Percentiles rank a stretch among this genome's conserved stretches.
phyloP scores from a whole-genome alignment of 53 echinoderm and acorn worm species.

The Echinarachnius parma region DNA sequence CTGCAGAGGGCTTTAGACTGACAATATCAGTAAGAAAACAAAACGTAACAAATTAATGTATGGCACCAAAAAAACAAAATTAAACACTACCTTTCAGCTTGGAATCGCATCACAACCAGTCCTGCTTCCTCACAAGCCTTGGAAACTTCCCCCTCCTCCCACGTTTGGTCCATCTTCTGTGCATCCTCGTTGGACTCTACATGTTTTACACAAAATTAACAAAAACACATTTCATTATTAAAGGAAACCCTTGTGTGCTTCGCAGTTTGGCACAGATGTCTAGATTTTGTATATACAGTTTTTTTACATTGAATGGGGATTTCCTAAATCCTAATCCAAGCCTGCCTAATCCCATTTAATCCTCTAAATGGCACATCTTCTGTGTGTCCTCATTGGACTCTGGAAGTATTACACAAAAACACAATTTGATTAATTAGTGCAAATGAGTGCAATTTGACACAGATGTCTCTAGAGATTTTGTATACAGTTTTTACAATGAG shows the following conservation, averaged over 20 bases:
- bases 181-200: conserved; percentile 66
- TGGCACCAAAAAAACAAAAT: background rate
- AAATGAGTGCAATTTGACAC: too few relatives aligned
- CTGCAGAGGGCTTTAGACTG: background rate
- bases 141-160: conserved; percentile 55
- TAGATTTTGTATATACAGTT: background rate
- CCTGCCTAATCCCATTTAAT: background rate
- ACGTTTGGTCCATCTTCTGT: conserved; percentile 60
- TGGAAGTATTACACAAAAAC: background rate
- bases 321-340: too few relatives aligned
- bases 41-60: background rate
- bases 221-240: background rate
- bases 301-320: background rate
- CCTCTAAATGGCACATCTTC: background rate
- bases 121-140: conserved; percentile 48
- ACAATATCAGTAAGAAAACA: background rate
- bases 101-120: conserved; percentile 61
- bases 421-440: background rate
- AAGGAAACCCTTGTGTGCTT: too few relatives aligned
- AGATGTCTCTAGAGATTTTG: background rate
- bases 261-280: background rate
- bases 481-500: background rate
- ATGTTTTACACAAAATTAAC: background rate
- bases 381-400: conserved; percentile 62
- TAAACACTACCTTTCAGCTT: conserved; percentile 52